These are phyloP conservation scores for Dreissena polymorpha DNA, from an alignment of 1,140 invertebrate species.

Conservation along the genomic window DNA sequence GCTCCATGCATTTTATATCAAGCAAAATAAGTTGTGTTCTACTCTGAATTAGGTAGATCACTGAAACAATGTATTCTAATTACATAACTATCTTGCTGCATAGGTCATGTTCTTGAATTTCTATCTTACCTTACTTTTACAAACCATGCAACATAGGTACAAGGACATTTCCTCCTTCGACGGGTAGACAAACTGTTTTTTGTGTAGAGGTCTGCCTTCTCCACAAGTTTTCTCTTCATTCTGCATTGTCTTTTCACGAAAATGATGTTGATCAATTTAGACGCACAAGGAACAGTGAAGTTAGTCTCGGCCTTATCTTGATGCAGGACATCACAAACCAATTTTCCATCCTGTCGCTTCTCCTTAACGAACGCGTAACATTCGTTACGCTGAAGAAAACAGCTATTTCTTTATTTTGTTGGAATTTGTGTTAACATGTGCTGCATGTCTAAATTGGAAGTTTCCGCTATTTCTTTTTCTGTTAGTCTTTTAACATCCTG, in stretches of 20 bases:
- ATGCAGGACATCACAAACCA: slow-evolving; percentile 22
- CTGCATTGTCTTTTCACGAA: slow-evolving; percentile 7
- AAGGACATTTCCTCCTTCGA: background rate
- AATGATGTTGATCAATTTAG: slow-evolving; percentile 34
- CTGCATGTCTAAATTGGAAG: too few species aligned
- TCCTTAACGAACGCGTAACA: slow-evolving; percentile 29
- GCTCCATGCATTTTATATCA: too few species aligned
- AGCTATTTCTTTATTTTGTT: background rate
- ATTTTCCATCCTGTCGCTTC: slow-evolving; percentile 18
- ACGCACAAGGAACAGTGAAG: slow-evolving; percentile 20
- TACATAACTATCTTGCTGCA: too few species aligned
- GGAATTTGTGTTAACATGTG: too few species aligned
- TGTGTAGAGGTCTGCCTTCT: slow-evolving; percentile 22
- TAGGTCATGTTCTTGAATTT: background rate
- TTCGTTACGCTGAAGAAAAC: background rate
- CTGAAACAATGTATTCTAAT: too few species aligned
- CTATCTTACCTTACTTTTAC: background rate
- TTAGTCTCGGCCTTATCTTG: slow-evolving; percentile 3
- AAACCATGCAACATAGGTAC: slow-evolving; percentile 3
- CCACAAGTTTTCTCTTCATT: slow-evolving; percentile 12
- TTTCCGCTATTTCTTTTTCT: too few species aligned
- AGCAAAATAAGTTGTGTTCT: too few species aligned
- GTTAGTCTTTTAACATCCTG: slow-evolving; percentile 58
- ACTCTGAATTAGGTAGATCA: too few species aligned
- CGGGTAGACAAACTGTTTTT: slow-evolving; percentile 32